Conservation (phyloP, 2,113 vertebrate species). For the Alethe diademata region DNA sequence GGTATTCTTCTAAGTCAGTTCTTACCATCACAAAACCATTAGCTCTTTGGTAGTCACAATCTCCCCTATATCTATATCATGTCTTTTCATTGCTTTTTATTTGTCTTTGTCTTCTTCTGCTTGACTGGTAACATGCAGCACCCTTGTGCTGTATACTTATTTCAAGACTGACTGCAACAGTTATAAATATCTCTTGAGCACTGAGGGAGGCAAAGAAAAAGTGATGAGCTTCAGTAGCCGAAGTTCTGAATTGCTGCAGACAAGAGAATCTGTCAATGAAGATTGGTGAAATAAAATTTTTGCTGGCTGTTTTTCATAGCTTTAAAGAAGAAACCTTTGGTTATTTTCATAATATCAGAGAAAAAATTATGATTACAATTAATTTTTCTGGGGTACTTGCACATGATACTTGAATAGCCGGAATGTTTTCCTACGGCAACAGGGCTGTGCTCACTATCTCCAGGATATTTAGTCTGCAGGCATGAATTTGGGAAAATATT, state of each 20-base stretch:
- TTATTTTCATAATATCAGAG: conserved; percentile 16
- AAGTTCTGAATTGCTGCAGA: conserved; percentile 59
- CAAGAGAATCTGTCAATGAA: conserved; percentile 54
- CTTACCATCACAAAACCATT: conserved; percentile 18
- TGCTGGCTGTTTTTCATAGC: background rate
- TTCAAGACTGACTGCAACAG: conserved; percentile 58
- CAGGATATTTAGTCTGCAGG: background rate
- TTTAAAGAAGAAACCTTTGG: conserved; percentile 43
- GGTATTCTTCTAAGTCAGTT: conserved; percentile 27
- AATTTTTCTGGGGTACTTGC: background rate
- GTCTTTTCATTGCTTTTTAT: conserved; percentile 55
- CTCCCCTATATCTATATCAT: conserved; percentile 13
- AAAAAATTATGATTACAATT: conserved; percentile 30
- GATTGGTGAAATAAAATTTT: conserved; percentile 47
- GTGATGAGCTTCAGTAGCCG: conserved; percentile 41
- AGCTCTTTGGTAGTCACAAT: conserved; percentile 25
- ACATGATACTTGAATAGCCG: background rate
- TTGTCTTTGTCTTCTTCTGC: conserved; percentile 65
- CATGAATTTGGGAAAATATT: background rate
- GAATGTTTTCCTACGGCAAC: conserved; percentile 14
- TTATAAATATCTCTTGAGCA: conserved; percentile 58
- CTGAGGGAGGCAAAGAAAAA: conserved; percentile 53
- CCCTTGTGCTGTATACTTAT: conserved; percentile 47
- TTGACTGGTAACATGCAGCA: conserved; percentile 53
- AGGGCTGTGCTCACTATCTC: background rate